These are phyloP conservation scores for Neuroscelio doddi DNA, from an alignment of 2,888 invertebrate genomes.

Conservation along the genomic window DNA sequence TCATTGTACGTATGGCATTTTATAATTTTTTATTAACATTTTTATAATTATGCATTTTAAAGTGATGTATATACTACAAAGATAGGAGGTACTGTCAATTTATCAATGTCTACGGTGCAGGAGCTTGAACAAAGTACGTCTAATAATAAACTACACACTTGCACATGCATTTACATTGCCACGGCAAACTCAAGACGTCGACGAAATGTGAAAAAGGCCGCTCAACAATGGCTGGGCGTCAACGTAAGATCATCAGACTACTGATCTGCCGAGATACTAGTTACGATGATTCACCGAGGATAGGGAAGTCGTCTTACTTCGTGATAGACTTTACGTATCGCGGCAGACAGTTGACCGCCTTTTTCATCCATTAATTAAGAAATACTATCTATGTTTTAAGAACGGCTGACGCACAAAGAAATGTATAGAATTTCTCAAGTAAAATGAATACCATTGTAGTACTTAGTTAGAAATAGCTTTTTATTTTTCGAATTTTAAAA, in stretches of 20 bases:
- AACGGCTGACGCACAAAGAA: neutral
- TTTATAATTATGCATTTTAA: conserved; percentile 13
- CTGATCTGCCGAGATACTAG: conserved; percentile 31
- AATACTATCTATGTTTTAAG: conserved; percentile 11
- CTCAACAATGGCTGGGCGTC: conserved; percentile 28
- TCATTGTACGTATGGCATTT: no score
- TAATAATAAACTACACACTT: conserved; percentile 39
- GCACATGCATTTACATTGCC: conserved; percentile 17
- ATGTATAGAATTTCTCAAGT: neutral
- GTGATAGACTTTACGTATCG: conserved; percentile 14
- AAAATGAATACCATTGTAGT: no score
- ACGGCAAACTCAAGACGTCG: conserved; percentile 5
- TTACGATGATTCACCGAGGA: conserved; percentile 45
- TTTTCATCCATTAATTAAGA: conserved; percentile 17
- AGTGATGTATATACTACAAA: conserved; percentile 24
- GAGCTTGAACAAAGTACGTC: conserved; percentile 23
- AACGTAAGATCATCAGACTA: conserved; percentile 29
- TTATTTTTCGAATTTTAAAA: no score
- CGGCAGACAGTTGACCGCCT: conserved; percentile 17
- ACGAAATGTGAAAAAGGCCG: conserved; percentile 43
- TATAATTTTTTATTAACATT: neutral
- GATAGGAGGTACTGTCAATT: conserved; percentile 40
- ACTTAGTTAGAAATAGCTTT: no score
- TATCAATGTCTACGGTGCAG: conserved; percentile 27
- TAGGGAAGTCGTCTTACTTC: conserved; percentile 12